Percentiles rank a stretch among this genome's conserved stretches.
phyloP scores from a whole-genome alignment of 2,113 vertebrate genomes.

The Brachyhypopomus occidentalis region DNA sequence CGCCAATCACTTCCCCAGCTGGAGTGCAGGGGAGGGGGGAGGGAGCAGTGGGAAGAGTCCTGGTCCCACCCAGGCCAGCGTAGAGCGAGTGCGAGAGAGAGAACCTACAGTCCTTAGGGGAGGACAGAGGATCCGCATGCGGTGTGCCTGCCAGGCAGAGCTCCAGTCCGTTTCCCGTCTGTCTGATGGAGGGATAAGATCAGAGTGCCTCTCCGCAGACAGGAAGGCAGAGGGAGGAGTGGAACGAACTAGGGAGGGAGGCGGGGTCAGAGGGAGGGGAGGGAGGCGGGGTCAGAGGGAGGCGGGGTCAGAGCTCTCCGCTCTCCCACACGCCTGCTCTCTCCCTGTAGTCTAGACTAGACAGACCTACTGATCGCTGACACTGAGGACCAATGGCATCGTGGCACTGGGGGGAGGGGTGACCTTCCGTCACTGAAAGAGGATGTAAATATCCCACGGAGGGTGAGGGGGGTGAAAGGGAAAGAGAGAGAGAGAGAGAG shows the following conservation, averaged over 20 bases:
- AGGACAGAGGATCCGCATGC: neutral
- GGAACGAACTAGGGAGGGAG: slow-evolving; percentile 53
- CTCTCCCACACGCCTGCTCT: neutral
- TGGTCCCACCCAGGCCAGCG: neutral
- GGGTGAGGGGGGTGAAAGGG: slow-evolving; percentile 60
- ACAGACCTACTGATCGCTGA: neutral
- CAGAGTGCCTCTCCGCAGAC: slow-evolving; percentile 69
- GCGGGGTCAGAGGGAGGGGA: slow-evolving; percentile 48
- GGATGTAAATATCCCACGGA: slow-evolving; percentile 72
- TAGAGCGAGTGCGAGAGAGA: neutral
- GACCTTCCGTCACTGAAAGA: slow-evolving; percentile 74
- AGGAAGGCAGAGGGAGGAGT: slow-evolving; percentile 38
- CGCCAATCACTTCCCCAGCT: neutral
- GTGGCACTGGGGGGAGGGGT: slow-evolving; percentile 59
- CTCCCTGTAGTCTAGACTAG: slow-evolving; percentile 25
- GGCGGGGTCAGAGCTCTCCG: slow-evolving; percentile 59
- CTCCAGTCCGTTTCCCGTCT: neutral
- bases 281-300: neutral
- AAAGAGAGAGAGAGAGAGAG: slow-evolving; percentile 37
- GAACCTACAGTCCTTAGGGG: neutral
- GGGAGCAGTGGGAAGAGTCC: neutral
- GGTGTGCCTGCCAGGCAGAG: neutral
- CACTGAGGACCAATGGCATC: slow-evolving; percentile 49
- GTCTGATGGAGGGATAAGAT: slow-evolving; percentile 58
- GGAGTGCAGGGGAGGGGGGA: neutral